These are phyloP conservation scores for Cinclus cinclus DNA, from an alignment of 2,113 vertebrate genomes.

Conservation along the genomic window DNA sequence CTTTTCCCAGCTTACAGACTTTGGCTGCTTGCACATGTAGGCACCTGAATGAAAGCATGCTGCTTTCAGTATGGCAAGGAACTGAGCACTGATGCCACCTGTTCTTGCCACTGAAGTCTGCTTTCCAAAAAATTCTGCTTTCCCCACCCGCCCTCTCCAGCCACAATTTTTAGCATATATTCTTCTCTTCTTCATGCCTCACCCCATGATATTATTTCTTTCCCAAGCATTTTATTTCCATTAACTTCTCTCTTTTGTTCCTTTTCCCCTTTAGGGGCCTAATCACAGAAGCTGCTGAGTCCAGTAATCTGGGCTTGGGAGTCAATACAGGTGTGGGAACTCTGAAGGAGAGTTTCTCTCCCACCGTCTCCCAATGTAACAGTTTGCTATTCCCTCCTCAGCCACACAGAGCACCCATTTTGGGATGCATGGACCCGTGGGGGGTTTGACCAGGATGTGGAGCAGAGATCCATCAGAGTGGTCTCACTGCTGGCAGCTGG, in stretches of 20 bases:
- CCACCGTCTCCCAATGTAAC: background rate
- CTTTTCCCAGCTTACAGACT: background rate
- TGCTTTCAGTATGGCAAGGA: background rate
- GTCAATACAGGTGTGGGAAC: background rate
- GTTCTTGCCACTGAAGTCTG: background rate
- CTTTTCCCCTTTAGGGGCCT: background rate
- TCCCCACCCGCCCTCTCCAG: background rate
- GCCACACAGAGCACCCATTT: accelerated
- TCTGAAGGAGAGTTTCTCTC: background rate
- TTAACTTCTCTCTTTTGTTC: background rate
- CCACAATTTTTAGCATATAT: background rate
- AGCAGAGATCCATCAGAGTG: background rate
- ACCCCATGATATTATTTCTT: background rate
- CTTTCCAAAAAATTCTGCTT: background rate
- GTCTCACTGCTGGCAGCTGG: background rate
- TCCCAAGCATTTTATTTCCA: background rate
- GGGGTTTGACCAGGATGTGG: background rate
- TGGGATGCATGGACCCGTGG: accelerated
- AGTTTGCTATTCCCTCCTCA: background rate
- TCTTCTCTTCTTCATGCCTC: background rate
- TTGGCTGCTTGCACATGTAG: accelerated
- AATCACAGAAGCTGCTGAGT: background rate
- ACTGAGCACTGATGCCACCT: background rate
- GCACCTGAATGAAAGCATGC: background rate
- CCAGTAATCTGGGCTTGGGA: background rate